A percentile compares a stretch with the other conserved stretches of the same genome.
Conservation (phyloP, 2,113 vertebrate species). For the Nannospalax galili region DNA sequence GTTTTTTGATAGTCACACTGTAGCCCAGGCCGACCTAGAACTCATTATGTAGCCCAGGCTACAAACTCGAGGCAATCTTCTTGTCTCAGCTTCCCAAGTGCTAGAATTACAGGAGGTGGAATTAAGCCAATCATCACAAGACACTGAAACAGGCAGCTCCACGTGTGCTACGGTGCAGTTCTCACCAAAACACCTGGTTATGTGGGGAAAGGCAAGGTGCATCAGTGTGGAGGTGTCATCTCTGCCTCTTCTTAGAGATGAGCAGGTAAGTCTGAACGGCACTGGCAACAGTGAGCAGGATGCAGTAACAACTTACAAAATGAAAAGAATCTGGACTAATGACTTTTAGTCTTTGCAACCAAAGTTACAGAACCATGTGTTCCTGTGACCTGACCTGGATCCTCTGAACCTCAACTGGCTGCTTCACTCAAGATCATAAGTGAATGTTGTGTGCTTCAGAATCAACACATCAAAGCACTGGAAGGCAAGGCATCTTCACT, state of each 20-base stretch:
- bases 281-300: neutral
- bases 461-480: no score
- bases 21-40: no score
- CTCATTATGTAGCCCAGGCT: neutral
- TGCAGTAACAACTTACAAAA: no score
- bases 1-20: neutral
- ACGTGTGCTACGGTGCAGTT: neutral
- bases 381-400: no score
- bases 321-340: no score
- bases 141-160: neutral
- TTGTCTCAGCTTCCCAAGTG: neutral
- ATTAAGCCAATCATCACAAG: neutral
- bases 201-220: neutral
- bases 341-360: no score
- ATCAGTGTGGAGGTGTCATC: neutral
- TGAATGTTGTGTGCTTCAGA: no score
- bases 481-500: no score
- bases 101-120: neutral
- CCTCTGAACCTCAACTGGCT: no score
- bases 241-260: neutral
- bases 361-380: no score
- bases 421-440: no score
- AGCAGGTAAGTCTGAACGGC: neutral
- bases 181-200: neutral
- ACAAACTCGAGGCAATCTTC: neutral